Percentiles rank a stretch among this genome's conserved stretches.
These are phyloP conservation scores for Phocides pigmalion DNA, from an alignment of 1,140 invertebrate species.

Conservation along the genomic window DNA sequence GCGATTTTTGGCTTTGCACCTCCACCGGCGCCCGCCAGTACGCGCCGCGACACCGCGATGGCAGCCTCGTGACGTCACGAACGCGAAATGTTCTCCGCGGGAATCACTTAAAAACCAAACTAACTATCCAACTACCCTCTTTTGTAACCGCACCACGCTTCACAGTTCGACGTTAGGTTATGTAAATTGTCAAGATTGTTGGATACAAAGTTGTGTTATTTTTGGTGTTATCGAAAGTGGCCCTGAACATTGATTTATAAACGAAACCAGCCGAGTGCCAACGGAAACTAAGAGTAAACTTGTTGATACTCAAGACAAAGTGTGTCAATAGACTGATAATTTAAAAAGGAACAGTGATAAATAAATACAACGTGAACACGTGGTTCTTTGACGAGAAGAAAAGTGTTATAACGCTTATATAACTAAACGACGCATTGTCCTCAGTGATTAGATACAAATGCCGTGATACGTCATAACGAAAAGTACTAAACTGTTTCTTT, in stretches of 20 bases:
- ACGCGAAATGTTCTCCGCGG: constrained; percentile 56
- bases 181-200: neutral
- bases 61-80: constrained; percentile 53
- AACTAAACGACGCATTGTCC: constrained; percentile 11
- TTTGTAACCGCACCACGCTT: constrained; percentile 16
- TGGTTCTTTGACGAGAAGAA: constrained; percentile 7
- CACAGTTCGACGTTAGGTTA: neutral
- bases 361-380: constrained; percentile 19
- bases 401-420: constrained; percentile 23
- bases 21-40: constrained; percentile 50
- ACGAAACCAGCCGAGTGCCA: constrained; percentile 39
- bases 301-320: constrained; percentile 38
- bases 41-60: constrained; percentile 42
- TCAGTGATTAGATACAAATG: constrained; percentile 2
- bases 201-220: too few species aligned
- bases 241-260: constrained; percentile 47
- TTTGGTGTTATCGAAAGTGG: constrained; percentile 35
- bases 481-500: too few species aligned
- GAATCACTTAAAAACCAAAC: constrained; percentile 52
- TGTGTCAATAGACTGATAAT: constrained; percentile 37
- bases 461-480: too few species aligned
- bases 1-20: constrained; percentile 54
- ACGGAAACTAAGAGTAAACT: constrained; percentile 50
- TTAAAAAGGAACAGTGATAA: constrained; percentile 31
- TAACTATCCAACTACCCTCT: neutral